Evolutionary conservation across 2,113 vertebrate genomes (phyloP), one percentile per base, ranked within the genome.

Genomic region (Eudyptes chrysolophus): DNA sequence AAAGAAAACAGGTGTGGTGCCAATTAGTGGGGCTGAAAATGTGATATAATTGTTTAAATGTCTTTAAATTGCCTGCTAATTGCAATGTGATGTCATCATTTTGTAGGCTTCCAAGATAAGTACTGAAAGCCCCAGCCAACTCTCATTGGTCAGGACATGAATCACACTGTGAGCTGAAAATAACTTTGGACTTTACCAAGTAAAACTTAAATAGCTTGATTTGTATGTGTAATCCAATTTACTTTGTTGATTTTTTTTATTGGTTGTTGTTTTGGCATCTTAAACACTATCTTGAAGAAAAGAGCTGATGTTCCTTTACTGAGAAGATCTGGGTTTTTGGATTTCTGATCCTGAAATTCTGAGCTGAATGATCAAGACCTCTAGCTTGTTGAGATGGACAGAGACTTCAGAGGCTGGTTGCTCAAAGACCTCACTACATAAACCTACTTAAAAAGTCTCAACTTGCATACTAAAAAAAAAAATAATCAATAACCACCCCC

Each of bases 11-110:
- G 93, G 83, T 96, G 95, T 54, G 89, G 96, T 94, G 89, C 90
- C 95, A 97, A 93, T 97, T 95, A 98, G 76, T 55, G 65, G 66
- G 94, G 90, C 81, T 97, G 89, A 95, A 97, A 98, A 97, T 87
- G 83, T 87, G 89, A 95, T 87, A 85, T 88, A 97, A 98, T 97
- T 98, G 93, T 96, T 97, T 95, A 97, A 97, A 95, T 96, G 84
- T 91, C 92, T 97, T 97, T 96, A 98, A 98, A 98, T 97, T 97
- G 95, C 80, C 96, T 98, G 89, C 94, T 98, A 98, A 97, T 97
- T 98, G 92, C 96, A 89, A 84, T 64, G 80, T 97, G 95, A 97
- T 93, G 62, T 85, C 52, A 72, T 61, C 44, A 87, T 97, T 97
- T 97, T 97, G 92, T 84, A 94, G 85, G 92, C 79, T 97, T 97